Percentiles rank a stretch among this genome's conserved stretches.
phyloP scores from a whole-genome alignment of 2,113 vertebrate species.

The Cavia porcellus region DNA sequence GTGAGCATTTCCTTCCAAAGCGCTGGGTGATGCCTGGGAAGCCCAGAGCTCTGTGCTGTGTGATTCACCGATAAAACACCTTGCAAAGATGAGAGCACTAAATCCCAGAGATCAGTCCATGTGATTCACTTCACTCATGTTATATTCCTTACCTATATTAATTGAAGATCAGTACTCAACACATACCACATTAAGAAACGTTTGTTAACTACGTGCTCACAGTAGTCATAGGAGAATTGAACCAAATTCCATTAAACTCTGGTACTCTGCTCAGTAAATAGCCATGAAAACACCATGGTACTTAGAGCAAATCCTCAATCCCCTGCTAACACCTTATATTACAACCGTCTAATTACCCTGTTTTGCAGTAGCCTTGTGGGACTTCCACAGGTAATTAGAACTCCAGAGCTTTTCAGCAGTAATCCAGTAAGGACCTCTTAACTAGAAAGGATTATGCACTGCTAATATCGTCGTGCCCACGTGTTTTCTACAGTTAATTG shows the following conservation, averaged over 20 bases:
- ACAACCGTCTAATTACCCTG: constrained; percentile 87
- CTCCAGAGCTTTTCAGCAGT: constrained; percentile 86
- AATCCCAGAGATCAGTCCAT: neutral
- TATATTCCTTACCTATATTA: neutral
- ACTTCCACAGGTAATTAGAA: constrained; percentile 89
- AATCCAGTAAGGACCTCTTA: constrained; percentile 89
- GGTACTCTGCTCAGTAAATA: constrained; percentile 85
- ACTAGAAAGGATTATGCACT: constrained; percentile 87
- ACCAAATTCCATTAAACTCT: constrained; percentile 85
- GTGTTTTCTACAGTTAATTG: constrained; percentile 86
- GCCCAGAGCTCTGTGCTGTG: neutral
- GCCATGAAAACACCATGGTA: constrained; percentile 84
- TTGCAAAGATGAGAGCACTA: neutral
- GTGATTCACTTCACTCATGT: neutral
- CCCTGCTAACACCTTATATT: constrained; percentile 87
- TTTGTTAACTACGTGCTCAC: constrained; percentile 62
- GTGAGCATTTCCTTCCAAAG: neutral
- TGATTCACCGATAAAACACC: neutral
- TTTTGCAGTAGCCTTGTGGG: constrained; percentile 87
- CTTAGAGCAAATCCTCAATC: constrained; percentile 88
- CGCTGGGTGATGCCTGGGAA: neutral
- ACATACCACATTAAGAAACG: constrained; percentile 32
- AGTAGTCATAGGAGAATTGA: constrained; percentile 76
- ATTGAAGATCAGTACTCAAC: neutral
- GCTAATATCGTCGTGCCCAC: constrained; percentile 85